These are phyloP conservation scores for Loriculus beryllinus DNA, from an alignment of 2,797 vertebrate genomes.

Conservation along the genomic window DNA sequence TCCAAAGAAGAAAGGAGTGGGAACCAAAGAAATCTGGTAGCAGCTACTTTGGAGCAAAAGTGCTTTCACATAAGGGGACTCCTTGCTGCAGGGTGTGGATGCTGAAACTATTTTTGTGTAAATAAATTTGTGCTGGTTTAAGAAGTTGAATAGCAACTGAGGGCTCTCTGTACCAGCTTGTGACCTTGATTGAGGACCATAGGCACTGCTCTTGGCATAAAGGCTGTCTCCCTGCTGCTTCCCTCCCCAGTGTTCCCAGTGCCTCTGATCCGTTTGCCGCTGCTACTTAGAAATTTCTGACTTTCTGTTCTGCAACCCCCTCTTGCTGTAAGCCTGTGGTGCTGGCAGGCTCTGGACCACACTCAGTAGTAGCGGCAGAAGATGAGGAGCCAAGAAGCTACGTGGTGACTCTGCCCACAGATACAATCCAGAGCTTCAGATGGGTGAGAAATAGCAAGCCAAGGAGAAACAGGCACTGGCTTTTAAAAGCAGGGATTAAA, in stretches of 20 bases:
- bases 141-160: neutral
- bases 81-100: neutral
- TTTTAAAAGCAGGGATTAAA: slow-evolving; percentile 17
- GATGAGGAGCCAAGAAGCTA: neutral
- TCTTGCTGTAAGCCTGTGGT: neutral
- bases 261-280: neutral
- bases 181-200: neutral
- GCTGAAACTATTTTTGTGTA: neutral
- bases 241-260: accelerated
- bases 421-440: neutral
- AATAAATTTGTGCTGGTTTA: neutral
- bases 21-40: neutral
- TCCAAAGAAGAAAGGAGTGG: neutral
- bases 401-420: accelerated
- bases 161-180: neutral
- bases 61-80: neutral
- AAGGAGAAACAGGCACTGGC: neutral
- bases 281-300: neutral
- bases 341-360: accelerated
- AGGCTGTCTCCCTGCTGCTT: neutral
- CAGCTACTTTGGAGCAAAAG: neutral
- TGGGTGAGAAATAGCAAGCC: accelerated
- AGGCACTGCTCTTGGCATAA: neutral
- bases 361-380: accelerated
- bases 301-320: neutral